phyloP scores from a whole-genome alignment of 2,888 invertebrate species.

The Tuberolachnus salignus region DNA sequence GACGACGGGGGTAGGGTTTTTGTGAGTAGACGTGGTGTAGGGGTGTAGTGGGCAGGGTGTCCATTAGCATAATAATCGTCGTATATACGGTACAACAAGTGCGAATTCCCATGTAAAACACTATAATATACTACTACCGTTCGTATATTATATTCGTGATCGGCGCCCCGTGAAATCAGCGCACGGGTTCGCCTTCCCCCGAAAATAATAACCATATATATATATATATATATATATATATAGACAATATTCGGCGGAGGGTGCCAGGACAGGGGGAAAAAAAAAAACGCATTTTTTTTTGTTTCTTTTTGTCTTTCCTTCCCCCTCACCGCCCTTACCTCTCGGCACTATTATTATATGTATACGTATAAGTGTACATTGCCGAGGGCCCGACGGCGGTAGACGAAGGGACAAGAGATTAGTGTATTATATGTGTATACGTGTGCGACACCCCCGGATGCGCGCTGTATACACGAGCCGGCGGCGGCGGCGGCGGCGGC shows the following conservation, averaged over 20 bases:
- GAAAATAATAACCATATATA: too few species aligned
- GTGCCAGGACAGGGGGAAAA: slow-evolving; percentile 24
- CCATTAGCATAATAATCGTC: slow-evolving; percentile 51
- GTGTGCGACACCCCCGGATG: not conserved
- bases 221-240: not conserved
- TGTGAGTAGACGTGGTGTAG: too few species aligned
- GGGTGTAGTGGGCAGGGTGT: not conserved
- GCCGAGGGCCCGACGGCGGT: not conserved
- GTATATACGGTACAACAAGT: slow-evolving; percentile 42
- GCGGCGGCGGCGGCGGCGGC: not conserved
- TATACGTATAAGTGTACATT: not conserved
- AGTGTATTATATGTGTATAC: slow-evolving; percentile 5
- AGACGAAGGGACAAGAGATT: not conserved
- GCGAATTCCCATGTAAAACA: slow-evolving; percentile 54
- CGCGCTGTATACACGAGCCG: not conserved
- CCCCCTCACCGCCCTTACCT: too few species aligned
- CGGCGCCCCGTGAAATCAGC: slow-evolving; percentile 55
- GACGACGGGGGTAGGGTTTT: not conserved
- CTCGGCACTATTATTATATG: not conserved
- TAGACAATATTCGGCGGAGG: slow-evolving; percentile 29
- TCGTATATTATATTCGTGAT: slow-evolving; percentile 30
- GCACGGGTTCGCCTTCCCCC: slow-evolving; percentile 17
- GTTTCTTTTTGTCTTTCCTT: not conserved
- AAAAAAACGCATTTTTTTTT: slow-evolving; percentile 7
- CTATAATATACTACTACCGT: not conserved